Evolutionary conservation across 2,888 invertebrate species (phyloP), one percentile per base, ranked within the genome.

Genomic region (Drosophila anomelani): DNA sequence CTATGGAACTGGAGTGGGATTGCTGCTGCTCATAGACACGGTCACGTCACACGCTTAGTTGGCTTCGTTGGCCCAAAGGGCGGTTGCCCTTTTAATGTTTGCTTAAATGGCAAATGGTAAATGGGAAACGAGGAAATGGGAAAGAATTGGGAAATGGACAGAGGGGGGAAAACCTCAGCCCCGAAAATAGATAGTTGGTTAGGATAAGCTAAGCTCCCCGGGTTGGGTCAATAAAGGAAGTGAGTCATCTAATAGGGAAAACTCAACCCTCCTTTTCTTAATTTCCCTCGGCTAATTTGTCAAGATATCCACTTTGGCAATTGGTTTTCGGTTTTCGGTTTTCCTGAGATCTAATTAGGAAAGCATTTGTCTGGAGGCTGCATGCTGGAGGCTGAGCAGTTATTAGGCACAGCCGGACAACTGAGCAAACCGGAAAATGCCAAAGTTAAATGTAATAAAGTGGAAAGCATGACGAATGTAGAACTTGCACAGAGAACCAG

Each of bases 401-500:
- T 57, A 75, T 64, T 74, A 68, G n/a, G 69, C 29, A 66, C 55
- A 75, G 56, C 63, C 72, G 62, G 72, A 54, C 39, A 60, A 58
- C 60, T 32, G 58, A 32, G 64, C 61, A 67, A 79, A 68, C 66
- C 64, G 72, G 77, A 68, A 77, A 75, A 82, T 79, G 80, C 62
- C 49, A 59, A 58, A 61, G 59, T 53, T 59, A 32, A 60, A 59
- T 61, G 55, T 69, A 75, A 77, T 75, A 62, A 75, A 64, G 73
- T 75, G 76, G 87, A 86, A 86, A 87, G 84, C 87, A 84, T 81
- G 89, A 75, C 87, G 71, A 82, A 83, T 86, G 69, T 61, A 61
- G 60, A 76, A 63, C 55, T 60, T 43, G 63, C 32, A 69, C 62
- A 72, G 56, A 72, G 60, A 75, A 57, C 61, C 64, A 51, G 67